Percentiles rank a stretch among this genome's conserved stretches.
phyloP scores from a whole-genome alignment of 1,140 invertebrate genomes.

The Colletes latitarsis region DNA sequence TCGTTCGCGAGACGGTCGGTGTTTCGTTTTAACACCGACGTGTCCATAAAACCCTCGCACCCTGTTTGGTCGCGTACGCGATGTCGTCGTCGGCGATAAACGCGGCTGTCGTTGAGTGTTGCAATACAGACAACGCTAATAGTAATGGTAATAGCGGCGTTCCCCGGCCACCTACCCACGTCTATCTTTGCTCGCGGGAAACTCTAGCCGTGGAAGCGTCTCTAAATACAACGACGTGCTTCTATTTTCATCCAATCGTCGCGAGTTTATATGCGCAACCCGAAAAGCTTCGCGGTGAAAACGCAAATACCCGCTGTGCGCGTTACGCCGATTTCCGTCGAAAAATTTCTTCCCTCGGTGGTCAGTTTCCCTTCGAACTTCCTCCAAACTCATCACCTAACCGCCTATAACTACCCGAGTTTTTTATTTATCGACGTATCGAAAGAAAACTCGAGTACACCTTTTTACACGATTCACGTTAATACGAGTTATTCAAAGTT shows the following conservation, averaged over 20 bases:
- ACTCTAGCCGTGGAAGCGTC: slow-evolving; percentile 41
- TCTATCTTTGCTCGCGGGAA: slow-evolving; percentile 59
- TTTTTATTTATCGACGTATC: too few species aligned
- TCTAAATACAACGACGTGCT: slow-evolving; percentile 48
- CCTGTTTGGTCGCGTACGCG: slow-evolving; percentile 34
- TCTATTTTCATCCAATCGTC: slow-evolving; percentile 63
- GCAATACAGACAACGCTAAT: slow-evolving; percentile 35
- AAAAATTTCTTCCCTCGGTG: not conserved
- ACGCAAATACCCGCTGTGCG: not conserved
- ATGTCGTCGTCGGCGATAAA: slow-evolving; percentile 1
- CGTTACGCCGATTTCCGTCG: slow-evolving; percentile 1
- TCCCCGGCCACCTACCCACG: slow-evolving; percentile 36
- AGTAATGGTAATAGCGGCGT: slow-evolving; percentile 46
- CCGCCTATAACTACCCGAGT: too few species aligned
- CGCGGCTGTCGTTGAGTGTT: slow-evolving; percentile 1
- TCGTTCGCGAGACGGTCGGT: slow-evolving; percentile 16
- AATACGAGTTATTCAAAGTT: too few species aligned
- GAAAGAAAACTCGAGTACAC: too few species aligned
- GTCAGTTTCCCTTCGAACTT: too few species aligned
- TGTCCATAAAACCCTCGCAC: slow-evolving; percentile 29
- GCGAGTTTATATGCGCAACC: slow-evolving; percentile 38
- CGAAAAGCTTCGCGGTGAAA: slow-evolving; percentile 39
- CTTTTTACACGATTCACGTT: too few species aligned
- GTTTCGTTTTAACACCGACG: slow-evolving; percentile 49
- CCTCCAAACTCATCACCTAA: too few species aligned